These are phyloP conservation scores for Ianthella basta DNA, from an alignment of 37 sponge, comb jelly and placozoan species.

Conservation along the genomic window DNA sequence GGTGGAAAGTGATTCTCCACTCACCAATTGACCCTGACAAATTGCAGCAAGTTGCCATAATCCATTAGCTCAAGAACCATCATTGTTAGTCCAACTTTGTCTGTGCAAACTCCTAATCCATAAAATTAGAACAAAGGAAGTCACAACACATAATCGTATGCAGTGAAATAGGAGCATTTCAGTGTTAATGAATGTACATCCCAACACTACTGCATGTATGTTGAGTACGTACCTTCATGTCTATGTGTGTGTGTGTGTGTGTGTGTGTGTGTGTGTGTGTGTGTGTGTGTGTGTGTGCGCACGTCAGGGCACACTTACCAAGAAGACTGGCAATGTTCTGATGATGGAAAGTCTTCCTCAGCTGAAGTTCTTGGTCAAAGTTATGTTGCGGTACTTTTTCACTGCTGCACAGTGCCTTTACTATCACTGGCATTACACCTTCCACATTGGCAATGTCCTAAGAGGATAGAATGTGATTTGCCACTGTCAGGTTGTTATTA, in stretches of 20 bases:
- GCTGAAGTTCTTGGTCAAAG: slow-evolving; percentile 2
- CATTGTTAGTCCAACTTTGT: not conserved
- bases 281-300: too few species aligned
- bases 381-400: not conserved
- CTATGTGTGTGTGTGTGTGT: too few species aligned
- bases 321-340: not conserved
- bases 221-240: too few species aligned
- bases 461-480: too few species aligned
- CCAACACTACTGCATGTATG: too few species aligned
- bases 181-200: not conserved
- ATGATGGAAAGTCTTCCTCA: slow-evolving; percentile 9
- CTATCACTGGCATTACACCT: not conserved
- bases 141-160: too few species aligned
- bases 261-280: too few species aligned
- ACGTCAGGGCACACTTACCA: too few species aligned
- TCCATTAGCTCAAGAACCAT: slow-evolving; percentile 7
- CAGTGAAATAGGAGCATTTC: too few species aligned
- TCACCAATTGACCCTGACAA: not conserved
- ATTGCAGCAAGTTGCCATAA: not conserved
- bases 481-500: too few species aligned
- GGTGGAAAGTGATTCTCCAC: not conserved
- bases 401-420: not conserved
- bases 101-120: not conserved
- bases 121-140: too few species aligned
- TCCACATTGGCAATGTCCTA: slow-evolving; percentile 18